These are phyloP conservation scores for Trematomus loennbergii DNA, from an alignment of 2,113 vertebrate species.

Conservation along the genomic window DNA sequence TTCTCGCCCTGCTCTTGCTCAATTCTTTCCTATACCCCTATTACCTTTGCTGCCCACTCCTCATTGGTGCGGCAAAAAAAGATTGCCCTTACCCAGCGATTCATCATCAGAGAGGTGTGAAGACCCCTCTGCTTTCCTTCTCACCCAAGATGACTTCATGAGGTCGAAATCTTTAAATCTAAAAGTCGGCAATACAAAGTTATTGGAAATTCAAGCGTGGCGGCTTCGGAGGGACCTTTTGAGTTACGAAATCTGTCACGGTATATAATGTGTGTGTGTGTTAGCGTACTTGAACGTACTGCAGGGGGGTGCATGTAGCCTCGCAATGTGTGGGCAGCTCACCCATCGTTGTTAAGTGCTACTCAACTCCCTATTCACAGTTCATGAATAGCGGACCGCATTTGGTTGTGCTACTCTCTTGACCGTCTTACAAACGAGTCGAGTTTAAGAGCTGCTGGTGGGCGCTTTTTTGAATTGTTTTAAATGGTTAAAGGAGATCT, in stretches of 20 bases:
- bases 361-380: slow-evolving; percentile 47
- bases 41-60: slow-evolving; percentile 49
- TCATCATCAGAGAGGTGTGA: slow-evolving; percentile 73
- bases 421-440: slow-evolving; percentile 16
- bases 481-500: slow-evolving; percentile 33
- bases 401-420: slow-evolving; percentile 32
- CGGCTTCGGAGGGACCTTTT: neutral
- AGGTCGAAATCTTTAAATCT: slow-evolving; percentile 56
- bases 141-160: slow-evolving; percentile 44
- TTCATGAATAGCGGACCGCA: slow-evolving; percentile 44
- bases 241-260: slow-evolving; percentile 15
- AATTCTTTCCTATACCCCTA: slow-evolving; percentile 56
- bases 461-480: slow-evolving; percentile 9
- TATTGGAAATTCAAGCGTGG: slow-evolving; percentile 16
- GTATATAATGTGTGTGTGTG: neutral
- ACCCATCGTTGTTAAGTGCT: slow-evolving; percentile 54
- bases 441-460: slow-evolving; percentile 30
- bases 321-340: slow-evolving; percentile 46
- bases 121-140: slow-evolving; percentile 47
- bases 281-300: slow-evolving; percentile 13
- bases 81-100: slow-evolving; percentile 57
- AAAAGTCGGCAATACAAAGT: slow-evolving; percentile 61
- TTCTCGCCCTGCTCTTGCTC: slow-evolving; percentile 32
- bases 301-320: slow-evolving; percentile 26
- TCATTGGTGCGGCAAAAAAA: slow-evolving; percentile 50